Percentiles rank a stretch among this genome's conserved stretches.
These are phyloP conservation scores for Crambe crambe DNA, from an alignment of 37 sponge, comb jelly and placozoan species.

Conservation along the genomic window DNA sequence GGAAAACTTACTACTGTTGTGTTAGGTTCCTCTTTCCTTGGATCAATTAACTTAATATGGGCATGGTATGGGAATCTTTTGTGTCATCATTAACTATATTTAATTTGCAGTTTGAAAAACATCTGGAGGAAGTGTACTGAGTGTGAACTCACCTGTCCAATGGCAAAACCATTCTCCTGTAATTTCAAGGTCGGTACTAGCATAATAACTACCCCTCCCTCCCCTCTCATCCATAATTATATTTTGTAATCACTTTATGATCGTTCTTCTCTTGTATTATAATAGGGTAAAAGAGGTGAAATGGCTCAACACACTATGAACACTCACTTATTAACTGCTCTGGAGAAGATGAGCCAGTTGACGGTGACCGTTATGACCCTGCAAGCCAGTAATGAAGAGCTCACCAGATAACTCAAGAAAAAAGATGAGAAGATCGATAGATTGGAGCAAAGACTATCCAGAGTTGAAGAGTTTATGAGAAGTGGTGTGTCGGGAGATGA, in stretches of 20 bases:
- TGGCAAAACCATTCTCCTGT: not conserved
- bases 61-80: no score
- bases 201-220: no score
- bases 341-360: constrained; percentile 2
- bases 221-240: no score
- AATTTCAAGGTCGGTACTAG: constrained; percentile 39
- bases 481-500: not conserved
- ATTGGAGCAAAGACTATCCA: not conserved
- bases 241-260: no score
- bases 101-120: constrained; percentile 33
- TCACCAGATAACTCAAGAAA: not conserved
- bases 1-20: no score
- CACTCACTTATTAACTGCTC: not conserved
- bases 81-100: no score
- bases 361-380: not conserved
- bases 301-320: constrained; percentile 30
- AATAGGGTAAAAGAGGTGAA: constrained; percentile 24
- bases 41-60: no score
- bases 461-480: not conserved
- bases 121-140: constrained; percentile 48
- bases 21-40: no score
- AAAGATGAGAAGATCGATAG: constrained; percentile 7
- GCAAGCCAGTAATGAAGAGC: not conserved
- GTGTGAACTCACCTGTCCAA: constrained; percentile 44
- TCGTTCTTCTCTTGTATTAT: not conserved